phyloP scores from a whole-genome alignment of 2,797 vertebrate genomes.

The Oryzias sinensis region DNA sequence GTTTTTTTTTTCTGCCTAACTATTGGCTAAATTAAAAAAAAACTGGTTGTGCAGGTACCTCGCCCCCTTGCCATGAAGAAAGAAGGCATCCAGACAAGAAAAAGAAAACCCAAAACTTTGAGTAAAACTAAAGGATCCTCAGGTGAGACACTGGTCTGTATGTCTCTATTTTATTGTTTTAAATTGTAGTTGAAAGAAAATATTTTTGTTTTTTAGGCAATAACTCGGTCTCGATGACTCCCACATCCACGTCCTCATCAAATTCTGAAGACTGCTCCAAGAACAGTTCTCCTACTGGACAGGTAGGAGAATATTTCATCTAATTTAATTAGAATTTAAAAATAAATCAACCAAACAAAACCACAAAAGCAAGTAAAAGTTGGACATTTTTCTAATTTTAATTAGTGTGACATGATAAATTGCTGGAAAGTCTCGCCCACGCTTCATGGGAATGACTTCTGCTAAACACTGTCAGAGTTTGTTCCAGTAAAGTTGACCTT shows the following conservation, averaged over 20 bases:
- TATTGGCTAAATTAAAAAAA: too few relatives aligned
- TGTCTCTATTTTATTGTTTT: neutral
- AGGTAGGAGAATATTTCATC: constrained; percentile 69
- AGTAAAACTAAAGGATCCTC: constrained; percentile 93
- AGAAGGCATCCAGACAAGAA: constrained; percentile 98
- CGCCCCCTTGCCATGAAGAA: constrained; percentile 99
- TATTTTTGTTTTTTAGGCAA: constrained; percentile 61
- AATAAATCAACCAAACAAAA: neutral
- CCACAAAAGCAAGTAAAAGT: neutral
- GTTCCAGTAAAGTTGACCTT: constrained; percentile 20
- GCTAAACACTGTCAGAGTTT: constrained; percentile 19
- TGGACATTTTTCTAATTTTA: too few relatives aligned
- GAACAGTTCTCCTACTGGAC: constrained; percentile 87
- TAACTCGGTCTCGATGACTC: constrained; percentile 94
- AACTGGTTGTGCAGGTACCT: constrained; percentile 81
- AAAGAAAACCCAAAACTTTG: constrained; percentile 97
- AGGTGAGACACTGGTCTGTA: constrained; percentile 63
- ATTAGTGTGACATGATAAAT: constrained; percentile 14
- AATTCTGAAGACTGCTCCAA: constrained; percentile 96
- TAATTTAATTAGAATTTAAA: neutral
- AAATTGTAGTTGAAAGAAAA: neutral
- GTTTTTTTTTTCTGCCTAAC: fast-evolving
- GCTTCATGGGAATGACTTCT: constrained; percentile 17
- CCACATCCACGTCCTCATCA: constrained; percentile 94
- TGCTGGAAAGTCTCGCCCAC: constrained; percentile 2